Percentiles rank a stretch among this genome's conserved stretches.
Evolutionary conservation across 2,113 vertebrate genomes (phyloP).

Genomic region (Aythya baeri): DNA sequence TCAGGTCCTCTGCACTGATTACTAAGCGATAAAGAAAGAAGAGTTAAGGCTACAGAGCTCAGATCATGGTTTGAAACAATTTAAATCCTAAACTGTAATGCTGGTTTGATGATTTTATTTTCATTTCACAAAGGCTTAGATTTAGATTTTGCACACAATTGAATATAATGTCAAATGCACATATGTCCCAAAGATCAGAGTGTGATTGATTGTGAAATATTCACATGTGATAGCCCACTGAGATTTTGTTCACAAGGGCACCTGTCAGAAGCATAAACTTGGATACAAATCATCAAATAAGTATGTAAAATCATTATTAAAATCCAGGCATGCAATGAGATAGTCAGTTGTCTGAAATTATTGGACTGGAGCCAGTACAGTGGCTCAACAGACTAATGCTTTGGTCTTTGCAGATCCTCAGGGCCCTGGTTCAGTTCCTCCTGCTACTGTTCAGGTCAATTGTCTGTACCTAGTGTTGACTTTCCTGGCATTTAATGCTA

Average conservation of each 20-base stretch:
- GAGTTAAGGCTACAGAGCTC: not conserved
- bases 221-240: constrained; percentile 35
- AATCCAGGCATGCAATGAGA: constrained; percentile 44
- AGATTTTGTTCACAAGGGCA: constrained; percentile 69
- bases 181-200: constrained; percentile 65
- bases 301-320: constrained; percentile 51
- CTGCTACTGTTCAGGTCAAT: constrained; percentile 56
- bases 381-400: constrained; percentile 50
- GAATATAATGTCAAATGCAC: constrained; percentile 61
- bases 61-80: constrained; percentile 10
- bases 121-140: constrained; percentile 57
- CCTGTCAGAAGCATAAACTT: constrained; percentile 71
- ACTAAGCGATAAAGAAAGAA: not conserved
- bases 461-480: constrained; percentile 51
- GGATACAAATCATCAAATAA: constrained; percentile 67
- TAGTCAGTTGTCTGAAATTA: constrained; percentile 49
- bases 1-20: not conserved
- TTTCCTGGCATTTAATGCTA: constrained; percentile 55
- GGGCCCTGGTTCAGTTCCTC: constrained; percentile 46
- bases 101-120: constrained; percentile 13
- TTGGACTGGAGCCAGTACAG: constrained; percentile 52
- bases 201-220: constrained; percentile 64
- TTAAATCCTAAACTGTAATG: not conserved
- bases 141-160: constrained; percentile 44
- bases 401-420: constrained; percentile 38